A percentile compares a stretch with the other conserved stretches of the same genome.
These are phyloP conservation scores for Neogobius melanostomus DNA, from an alignment of 2,113 vertebrate species.

Conservation along the genomic window DNA sequence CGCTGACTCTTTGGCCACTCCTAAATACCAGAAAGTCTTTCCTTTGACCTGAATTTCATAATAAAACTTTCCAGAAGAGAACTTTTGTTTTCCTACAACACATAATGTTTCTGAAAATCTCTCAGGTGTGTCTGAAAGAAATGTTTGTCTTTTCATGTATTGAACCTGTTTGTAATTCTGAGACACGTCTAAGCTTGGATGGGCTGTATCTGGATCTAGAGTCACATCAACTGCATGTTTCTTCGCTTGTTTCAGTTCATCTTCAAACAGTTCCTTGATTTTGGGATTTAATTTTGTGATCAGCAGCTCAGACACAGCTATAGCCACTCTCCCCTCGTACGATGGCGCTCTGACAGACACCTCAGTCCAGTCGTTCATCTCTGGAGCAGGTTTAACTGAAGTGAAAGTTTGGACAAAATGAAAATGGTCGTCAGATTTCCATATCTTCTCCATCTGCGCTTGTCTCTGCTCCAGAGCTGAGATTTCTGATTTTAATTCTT, in stretches of 20 bases:
- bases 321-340: slow-evolving; percentile 1
- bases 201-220: neutral
- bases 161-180: neutral
- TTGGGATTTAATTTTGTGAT: neutral
- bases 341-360: neutral
- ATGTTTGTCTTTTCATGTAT: neutral
- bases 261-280: neutral
- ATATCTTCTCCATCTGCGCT: slow-evolving; percentile 1
- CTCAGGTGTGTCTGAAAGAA: neutral
- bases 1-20: neutral
- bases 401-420: neutral
- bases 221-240: neutral
- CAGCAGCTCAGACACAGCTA: slow-evolving; percentile 10
- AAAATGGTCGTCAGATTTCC: neutral
- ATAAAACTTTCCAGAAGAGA: neutral
- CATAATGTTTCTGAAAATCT: neutral
- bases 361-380: slow-evolving; percentile 3
- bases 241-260: neutral
- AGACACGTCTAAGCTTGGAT: neutral
- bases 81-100: neutral
- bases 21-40: neutral
- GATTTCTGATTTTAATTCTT: slow-evolving; percentile 35
- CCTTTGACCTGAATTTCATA: neutral
- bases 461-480: slow-evolving; percentile 16
- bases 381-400: neutral